Conservation (phyloP, 2,797 vertebrate species). For the Sylvilagus floridanus region DNA sequence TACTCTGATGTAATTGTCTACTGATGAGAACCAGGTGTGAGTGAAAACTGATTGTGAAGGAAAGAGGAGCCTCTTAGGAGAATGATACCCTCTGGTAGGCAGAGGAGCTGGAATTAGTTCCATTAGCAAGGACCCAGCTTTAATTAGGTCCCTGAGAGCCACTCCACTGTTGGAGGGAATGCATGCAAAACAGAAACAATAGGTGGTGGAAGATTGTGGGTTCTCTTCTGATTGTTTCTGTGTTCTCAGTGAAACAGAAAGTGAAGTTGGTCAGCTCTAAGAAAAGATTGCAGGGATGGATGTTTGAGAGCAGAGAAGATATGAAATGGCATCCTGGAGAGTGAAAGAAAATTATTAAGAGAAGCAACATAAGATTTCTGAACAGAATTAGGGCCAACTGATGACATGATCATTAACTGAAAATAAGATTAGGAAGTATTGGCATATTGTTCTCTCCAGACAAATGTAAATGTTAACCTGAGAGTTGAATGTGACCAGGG, state of each 20-base stretch:
- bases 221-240: neutral
- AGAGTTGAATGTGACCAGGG: neutral
- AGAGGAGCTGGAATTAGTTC: neutral
- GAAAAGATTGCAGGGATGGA: neutral
- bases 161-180: neutral
- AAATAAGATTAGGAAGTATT: neutral
- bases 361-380: neutral
- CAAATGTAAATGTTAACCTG: neutral
- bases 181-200: neutral
- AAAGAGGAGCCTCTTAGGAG: neutral
- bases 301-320: neutral
- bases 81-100: neutral
- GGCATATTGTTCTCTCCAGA: neutral
- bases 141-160: neutral
- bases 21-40: neutral
- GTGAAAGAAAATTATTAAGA: neutral
- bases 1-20: neutral
- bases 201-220: neutral
- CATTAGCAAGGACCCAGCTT: neutral
- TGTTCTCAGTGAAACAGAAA: neutral
- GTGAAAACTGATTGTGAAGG: neutral
- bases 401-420: neutral
- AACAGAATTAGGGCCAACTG: neutral
- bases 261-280: neutral
- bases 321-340: neutral